Evolutionary conservation across 2,113 vertebrate species (phyloP), one percentile per base, ranked within the genome.

Genomic region (Orycteropus afer): DNA sequence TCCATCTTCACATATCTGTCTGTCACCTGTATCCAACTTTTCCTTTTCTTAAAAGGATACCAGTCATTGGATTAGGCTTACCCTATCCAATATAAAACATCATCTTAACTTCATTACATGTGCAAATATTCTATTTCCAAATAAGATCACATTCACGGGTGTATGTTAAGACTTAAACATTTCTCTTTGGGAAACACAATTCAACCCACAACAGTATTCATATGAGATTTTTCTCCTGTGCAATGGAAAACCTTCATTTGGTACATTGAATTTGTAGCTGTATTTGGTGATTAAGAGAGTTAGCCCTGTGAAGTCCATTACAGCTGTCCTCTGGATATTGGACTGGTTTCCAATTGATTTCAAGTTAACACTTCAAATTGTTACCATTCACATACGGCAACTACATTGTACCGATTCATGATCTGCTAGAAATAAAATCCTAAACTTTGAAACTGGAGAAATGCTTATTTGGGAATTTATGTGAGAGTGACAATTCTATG

Each of bases 261-360:
- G n/a, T 77, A 55, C 76, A 49, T 53, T 78, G 73, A 93, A 65
- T 84, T 77, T 67, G 59, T 78, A 40, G 45, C 71, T 91, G 53
- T 27, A 42, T 69, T 89, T 78, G 89, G 47, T 88, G n/a, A n/a
- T 82, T 80, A 63, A 89, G 78, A 55, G 17, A 20, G 22, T 86
- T 77, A 92, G 73, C 32, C 27, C 51, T 89, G 20, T 85, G 67
- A 80, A 86, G 49, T 40, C 34, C 22, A 13, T 90, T 86, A 49
- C 25, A 83, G 45, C 73, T 65, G 25, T 87, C 65, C 79, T 94
- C 51, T 82, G 61, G 57, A 85, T 42, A 91, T 5, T 73, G 74
- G 86, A 53, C 23, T 63, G n/a, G 61, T 86, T 96, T 93, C 74
- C 55, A n/a, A 1, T 5, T 86, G 84, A 91, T 57, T 94, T 93